Evolutionary conservation across 2,113 vertebrate genomes (phyloP), one percentile per base, ranked within the genome.

Genomic region (Percopsis transmontana): DNA sequence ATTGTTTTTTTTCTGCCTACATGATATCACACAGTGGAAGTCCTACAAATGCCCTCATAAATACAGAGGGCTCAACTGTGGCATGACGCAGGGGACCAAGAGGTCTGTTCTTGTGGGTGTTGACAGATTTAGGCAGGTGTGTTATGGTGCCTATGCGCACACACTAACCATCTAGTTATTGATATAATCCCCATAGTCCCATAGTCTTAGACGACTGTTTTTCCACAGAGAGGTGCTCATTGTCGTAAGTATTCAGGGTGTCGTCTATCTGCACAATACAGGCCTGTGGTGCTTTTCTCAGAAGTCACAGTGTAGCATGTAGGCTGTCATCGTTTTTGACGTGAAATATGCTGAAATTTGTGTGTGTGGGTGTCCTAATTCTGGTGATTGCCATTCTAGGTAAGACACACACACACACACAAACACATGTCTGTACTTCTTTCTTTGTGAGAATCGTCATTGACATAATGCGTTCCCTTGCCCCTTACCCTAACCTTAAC

Each of bases 51-150:
- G 56, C 63, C 68, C 74, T 77, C 76, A 48, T 84, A 85, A 87
- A 85, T 48, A 81, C 77, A 73, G 38, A 77, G 62, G 74, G 68
- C 52, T 70, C 48, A 53, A 62, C 50, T 59, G 44, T 47, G 68
- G 59, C 66, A 65, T 67, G 67, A 76, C 44, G 10, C 64, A 24
- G 15, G 52, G 52, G 76, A 86, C 80, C 86, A 80, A 71, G 73
- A 66, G 70, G 52, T 66, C 75, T 81, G 74, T 86, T 82, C 60
- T 82, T 77, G 48, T 65, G 24, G 58, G 40, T 13, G 56, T 60
- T 51, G 71, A 69, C 55, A 72, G 76, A 59, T 74, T 70, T 18
- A 58, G 80, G 82, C 86, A 84, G 81, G 84, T 83, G 82, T 41
- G 59, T 47, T 42, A 42, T 44, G 54, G 72, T 47, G 70, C 77